A percentile compares a stretch with the other conserved stretches of the same genome.
Conservation (phyloP, 2,113 vertebrate species). For the Callorhinus ursinus region DNA sequence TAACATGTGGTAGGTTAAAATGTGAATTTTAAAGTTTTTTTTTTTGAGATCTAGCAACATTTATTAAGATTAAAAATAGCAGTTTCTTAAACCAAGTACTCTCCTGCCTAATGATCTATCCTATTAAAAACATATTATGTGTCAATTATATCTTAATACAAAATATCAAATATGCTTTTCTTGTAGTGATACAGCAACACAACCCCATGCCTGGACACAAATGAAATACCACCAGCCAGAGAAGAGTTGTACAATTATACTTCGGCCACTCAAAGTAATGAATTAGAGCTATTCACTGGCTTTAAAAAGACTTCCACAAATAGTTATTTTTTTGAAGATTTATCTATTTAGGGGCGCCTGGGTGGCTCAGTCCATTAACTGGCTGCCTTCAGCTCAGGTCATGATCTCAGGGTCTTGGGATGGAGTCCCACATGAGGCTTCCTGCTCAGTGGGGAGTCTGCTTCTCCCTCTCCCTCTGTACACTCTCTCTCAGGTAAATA, state of each 20-base stretch:
- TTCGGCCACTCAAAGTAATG: background rate
- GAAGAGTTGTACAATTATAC: background rate
- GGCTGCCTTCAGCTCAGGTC: background rate
- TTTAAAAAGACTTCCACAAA: background rate
- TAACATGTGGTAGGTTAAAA: background rate
- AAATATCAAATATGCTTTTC: background rate
- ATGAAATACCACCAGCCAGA: background rate
- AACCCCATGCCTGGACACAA: background rate
- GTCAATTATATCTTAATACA: background rate
- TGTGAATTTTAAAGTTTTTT: background rate
- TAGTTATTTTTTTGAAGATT: background rate
- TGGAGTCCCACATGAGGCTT: background rate
- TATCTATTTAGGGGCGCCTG: background rate
- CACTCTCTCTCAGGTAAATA: background rate
- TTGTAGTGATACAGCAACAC: background rate
- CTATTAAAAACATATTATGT: background rate
- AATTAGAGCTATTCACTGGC: background rate
- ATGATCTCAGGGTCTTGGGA: background rate
- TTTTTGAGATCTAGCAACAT: background rate
- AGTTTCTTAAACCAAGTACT: background rate
- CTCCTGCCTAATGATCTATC: background rate
- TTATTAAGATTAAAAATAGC: conserved; percentile 1
- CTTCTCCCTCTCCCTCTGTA: background rate
- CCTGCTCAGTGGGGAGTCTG: background rate
- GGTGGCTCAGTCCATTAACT: too few species aligned